Evolutionary conservation across 2,888 invertebrate species (phyloP), one percentile per base, ranked within the genome.

Genomic region (Tuta absoluta): DNA sequence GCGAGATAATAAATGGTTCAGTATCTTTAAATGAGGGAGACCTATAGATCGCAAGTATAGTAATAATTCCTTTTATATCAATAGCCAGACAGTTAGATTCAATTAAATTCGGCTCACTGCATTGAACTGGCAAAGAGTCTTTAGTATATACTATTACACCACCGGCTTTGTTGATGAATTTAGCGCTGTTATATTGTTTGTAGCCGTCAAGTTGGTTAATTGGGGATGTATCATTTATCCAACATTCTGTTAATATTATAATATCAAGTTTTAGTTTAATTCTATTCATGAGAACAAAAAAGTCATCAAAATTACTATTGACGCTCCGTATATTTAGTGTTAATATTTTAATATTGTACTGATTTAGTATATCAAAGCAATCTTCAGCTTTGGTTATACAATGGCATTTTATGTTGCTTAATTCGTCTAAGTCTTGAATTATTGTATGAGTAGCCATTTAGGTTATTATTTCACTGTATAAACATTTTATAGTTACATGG

Each of bases 111-210:
- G 28, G 56, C 24, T 56, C 56, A 2, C n/a, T 24, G n/a, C 23
- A 23, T 24, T 56, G 56, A 14, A 21, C 12, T 24, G 23, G 10
- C 4, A 56, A n/a, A 23, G 5, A 53, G 14, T 64, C 23, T 8
- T 53, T 64, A 5, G 64, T 59, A 48, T 66, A 66, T 1, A 38
- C 64, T 12, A 59, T 60, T 21, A 66, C 57, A 0, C 66, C 66
- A n/a, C 66, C 64, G 8, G 60, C 48, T 38, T 60, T 64, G 23
- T 66, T 66, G 28, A 66, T 66, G 24, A 63, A 64, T 59, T 67
- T 65, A 14, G 62, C 45, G 19, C 62, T 63, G 12, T 37, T 33
- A 38, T 37, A 67, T 11, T 56, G 51, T 12, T 38, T 51, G 23
- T 65, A 67, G 7, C 65, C 67, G 12, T 59, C 23, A 11, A 65